Evolutionary conservation across 2,797 vertebrate species (phyloP).

Genomic region (Paguma larvata): DNA sequence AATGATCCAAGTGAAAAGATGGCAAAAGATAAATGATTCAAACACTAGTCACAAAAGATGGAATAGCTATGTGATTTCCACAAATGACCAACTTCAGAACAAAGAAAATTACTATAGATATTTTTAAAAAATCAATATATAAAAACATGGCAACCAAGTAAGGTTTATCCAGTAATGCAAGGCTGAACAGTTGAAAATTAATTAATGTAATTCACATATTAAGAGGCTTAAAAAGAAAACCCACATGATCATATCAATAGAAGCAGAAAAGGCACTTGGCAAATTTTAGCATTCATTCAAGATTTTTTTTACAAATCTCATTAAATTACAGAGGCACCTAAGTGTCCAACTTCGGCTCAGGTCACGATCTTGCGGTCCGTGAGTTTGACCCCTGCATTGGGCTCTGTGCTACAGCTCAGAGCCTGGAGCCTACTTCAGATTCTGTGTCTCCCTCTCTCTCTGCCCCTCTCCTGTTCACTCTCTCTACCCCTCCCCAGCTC

Average conservation of each 20-base stretch:
- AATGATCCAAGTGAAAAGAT: not conserved
- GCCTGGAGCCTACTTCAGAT: too few species aligned
- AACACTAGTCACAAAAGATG: not conserved
- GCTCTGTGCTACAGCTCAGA: too few species aligned
- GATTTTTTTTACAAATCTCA: not conserved
- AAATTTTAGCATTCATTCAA: not conserved
- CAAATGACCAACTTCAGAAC: not conserved
- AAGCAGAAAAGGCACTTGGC: not conserved
- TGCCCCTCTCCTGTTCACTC: too few species aligned
- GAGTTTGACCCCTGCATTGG: too few species aligned
- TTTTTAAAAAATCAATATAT: not conserved
- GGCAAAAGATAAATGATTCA: not conserved
- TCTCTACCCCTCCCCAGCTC: too few species aligned
- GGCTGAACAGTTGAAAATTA: conserved; percentile 6
- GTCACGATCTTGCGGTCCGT: too few species aligned
- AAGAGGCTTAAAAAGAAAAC: not conserved
- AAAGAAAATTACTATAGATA: not conserved
- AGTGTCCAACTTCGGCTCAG: too few species aligned
- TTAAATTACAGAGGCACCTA: not conserved
- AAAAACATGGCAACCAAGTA: not conserved
- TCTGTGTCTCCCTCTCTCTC: too few species aligned
- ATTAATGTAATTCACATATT: not conserved
- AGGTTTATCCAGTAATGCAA: not conserved
- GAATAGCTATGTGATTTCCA: not conserved
- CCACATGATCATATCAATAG: not conserved